Percentiles rank a stretch among this genome's conserved stretches.
Evolutionary conservation across 2,113 vertebrate species (phyloP).

Genomic region (Furnarius figulus): DNA sequence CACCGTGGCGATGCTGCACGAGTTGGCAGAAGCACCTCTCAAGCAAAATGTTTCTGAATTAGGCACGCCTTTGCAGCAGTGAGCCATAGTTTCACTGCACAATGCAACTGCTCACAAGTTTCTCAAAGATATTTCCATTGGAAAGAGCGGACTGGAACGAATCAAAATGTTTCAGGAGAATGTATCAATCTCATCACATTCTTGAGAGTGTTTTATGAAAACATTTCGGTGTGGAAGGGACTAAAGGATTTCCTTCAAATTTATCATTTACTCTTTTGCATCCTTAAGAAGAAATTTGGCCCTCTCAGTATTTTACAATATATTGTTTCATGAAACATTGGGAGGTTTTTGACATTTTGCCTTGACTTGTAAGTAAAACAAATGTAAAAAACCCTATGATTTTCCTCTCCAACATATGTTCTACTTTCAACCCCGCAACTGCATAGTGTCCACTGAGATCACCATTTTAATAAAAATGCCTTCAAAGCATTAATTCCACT

Average conservation of each 20-base stretch:
- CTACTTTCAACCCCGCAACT: neutral
- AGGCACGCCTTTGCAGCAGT: fast-evolving
- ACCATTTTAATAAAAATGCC: conserved; percentile 38
- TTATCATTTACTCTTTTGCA: neutral
- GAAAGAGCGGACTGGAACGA: neutral
- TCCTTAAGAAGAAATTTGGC: neutral
- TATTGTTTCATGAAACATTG: neutral
- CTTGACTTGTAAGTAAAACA: neutral
- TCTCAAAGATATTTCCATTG: neutral
- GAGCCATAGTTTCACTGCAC: neutral
- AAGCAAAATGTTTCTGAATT: neutral
- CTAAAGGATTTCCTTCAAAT: neutral
- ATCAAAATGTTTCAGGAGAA: neutral
- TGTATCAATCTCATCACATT: neutral
- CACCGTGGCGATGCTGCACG: neutral
- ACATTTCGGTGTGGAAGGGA: neutral
- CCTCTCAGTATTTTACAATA: neutral
- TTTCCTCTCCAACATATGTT: neutral
- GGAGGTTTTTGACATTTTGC: neutral
- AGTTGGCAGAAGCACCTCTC: neutral
- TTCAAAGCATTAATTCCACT: conserved; percentile 33
- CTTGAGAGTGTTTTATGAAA: neutral
- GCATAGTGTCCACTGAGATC: neutral
- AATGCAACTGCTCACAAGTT: neutral
- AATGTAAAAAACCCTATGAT: neutral